Evolutionary conservation across 2,888 invertebrate species (phyloP).

Genomic region (Resseliella maxima): DNA sequence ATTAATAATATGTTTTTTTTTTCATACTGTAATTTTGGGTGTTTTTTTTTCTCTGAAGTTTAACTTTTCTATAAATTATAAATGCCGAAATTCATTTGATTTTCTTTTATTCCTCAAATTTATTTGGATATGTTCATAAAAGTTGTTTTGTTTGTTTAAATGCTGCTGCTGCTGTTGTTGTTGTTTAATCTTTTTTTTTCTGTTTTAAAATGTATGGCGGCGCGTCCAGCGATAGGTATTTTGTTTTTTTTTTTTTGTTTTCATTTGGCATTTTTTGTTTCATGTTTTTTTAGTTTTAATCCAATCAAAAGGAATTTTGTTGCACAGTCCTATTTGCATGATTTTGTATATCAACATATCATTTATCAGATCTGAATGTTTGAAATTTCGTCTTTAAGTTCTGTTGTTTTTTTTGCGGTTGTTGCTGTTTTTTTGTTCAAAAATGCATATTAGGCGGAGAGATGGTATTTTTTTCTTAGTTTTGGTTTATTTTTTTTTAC

Average conservation of each 20-base stretch:
- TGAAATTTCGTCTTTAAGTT: not conserved
- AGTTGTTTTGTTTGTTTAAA: not conserved
- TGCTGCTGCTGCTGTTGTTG: conserved; percentile 20
- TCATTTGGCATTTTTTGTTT: not conserved
- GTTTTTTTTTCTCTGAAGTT: not conserved
- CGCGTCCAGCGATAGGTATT: conserved; percentile 36
- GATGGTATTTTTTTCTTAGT: not conserved
- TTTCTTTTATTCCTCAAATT: not conserved
- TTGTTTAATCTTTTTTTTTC: not conserved
- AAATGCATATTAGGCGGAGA: conserved; percentile 53
- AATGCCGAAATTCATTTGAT: not conserved
- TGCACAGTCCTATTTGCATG: not conserved
- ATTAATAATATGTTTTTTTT: too few species aligned
- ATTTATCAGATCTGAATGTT: not conserved
- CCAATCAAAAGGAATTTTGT: not conserved
- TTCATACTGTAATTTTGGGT: not conserved
- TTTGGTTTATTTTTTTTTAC: not conserved
- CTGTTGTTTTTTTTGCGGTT: not conserved
- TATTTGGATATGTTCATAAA: not conserved
- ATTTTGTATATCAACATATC: not conserved
- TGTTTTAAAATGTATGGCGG: conserved; percentile 15
- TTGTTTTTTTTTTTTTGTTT: conserved; percentile 2
- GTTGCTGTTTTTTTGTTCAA: not conserved
- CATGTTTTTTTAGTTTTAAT: not conserved
- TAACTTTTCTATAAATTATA: conserved; percentile 8